These are phyloP conservation scores for Ganaspis brasiliensis DNA, from an alignment of 2,888 invertebrate genomes.

Conservation along the genomic window DNA sequence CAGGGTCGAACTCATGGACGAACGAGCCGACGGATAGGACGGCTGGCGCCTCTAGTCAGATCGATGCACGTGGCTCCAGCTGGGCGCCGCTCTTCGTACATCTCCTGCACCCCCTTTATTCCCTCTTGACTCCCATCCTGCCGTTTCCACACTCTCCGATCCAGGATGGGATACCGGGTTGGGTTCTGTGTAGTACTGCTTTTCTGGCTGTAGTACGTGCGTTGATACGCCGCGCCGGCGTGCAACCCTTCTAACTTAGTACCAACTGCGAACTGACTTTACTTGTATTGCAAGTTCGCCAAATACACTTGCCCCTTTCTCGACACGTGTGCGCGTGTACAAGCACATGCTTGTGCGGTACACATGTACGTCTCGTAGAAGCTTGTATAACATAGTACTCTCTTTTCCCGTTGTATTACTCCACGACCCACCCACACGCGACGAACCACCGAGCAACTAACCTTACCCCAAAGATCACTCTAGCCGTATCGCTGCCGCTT, in stretches of 20 bases:
- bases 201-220: constrained; percentile 22
- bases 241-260: constrained; percentile 48
- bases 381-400: constrained; percentile 33
- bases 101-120: constrained; percentile 76
- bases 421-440: constrained; percentile 42
- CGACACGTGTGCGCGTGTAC: not conserved
- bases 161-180: constrained; percentile 55
- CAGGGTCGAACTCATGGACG: constrained; percentile 80
- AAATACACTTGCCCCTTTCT: constrained; percentile 22
- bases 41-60: constrained; percentile 80
- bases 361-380: constrained; percentile 18
- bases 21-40: constrained; percentile 80
- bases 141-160: constrained; percentile 49
- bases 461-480: constrained; percentile 52
- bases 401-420: constrained; percentile 52
- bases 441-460: constrained; percentile 55
- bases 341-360: not conserved
- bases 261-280: constrained; percentile 47
- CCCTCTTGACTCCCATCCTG: constrained; percentile 71
- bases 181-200: constrained; percentile 52
- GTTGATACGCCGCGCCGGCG: constrained; percentile 40
- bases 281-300: constrained; percentile 38
- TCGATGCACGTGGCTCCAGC: constrained; percentile 81
- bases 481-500: constrained; percentile 50
- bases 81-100: constrained; percentile 80